Base-by-base conservation (phyloP, 2,113 vertebrate genomes). In the Gopherus evgoodei region DNA sequence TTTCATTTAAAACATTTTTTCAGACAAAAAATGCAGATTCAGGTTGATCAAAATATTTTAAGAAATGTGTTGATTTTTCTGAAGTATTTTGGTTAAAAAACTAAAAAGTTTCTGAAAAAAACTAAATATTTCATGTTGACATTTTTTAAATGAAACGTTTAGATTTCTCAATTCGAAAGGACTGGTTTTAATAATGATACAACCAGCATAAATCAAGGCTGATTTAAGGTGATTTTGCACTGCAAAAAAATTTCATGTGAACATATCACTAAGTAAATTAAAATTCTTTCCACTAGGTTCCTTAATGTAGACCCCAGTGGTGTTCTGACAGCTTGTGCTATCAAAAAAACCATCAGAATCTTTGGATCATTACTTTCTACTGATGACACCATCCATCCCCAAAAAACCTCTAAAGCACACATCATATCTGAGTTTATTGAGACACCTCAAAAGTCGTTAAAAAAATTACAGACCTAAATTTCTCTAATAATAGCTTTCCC, bases 341-440 rank as follows among this genome's bases (percentile, higher is more conserved):
- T 90, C 81, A 93, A 59, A 93, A 54, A 96, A 49, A n/a, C 81
- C 54, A 87, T 93, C 50, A 82, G 56, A 22, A 47, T 57, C 9
- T 72, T 59, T 86, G 49, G n/a, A 11, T 87, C 76, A 84, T 95
- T 87, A 53, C 17, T 92, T 81, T 89, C 44, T 35, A 31, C 54
- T 84, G 83, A 83, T 50, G 84, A 53, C 62, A 72, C 69, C 72
- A 1, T 90, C 88, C 56, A 25, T 84, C 84, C 78, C 11, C 83
- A 81, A 81, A 81, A 29, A 88, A 44, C 12, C 19, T 80, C 57
- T 76, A 14, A 29, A 38, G 47, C 21, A 8, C 2, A 47, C 84
- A 91, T 83, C 82, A 17, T 62, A 84, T 90, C 88, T 93, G 89
- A n/a, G 90, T 91, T 93, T 44, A 84, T 19, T 82, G 62, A 11